A percentile compares a stretch with the other conserved stretches of the same genome.
phyloP scores from a whole-genome alignment of 2,888 invertebrate genomes.

The Margaritifera margaritifera region DNA sequence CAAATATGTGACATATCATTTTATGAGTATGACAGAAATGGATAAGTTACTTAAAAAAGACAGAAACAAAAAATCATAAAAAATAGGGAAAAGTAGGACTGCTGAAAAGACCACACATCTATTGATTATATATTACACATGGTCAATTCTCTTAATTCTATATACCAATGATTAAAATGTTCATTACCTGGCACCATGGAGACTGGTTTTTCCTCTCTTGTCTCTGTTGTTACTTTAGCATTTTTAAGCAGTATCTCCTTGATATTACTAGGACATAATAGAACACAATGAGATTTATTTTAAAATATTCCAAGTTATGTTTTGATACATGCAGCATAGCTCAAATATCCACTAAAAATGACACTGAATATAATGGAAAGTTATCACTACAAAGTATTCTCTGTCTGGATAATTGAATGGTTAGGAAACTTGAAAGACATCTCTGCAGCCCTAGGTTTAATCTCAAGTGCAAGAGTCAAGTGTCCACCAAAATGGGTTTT shows the following conservation, averaged over 20 bases:
- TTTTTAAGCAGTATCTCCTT: conserved; percentile 55
- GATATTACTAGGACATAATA: conserved; percentile 48
- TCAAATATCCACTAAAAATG: not conserved
- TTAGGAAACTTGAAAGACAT: too few relatives aligned
- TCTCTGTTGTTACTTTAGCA: conserved; percentile 53
- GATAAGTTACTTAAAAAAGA: not conserved
- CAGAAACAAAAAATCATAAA: not conserved
- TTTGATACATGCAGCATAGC: not conserved
- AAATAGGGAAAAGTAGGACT: not conserved
- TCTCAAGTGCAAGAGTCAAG: too few relatives aligned
- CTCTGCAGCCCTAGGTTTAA: too few relatives aligned
- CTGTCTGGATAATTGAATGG: too few relatives aligned
- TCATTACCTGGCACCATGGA: conserved; percentile 53
- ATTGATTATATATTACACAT: not conserved
- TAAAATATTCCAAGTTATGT: too few relatives aligned
- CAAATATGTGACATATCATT: too few relatives aligned
- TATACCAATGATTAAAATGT: not conserved
- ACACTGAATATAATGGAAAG: not conserved
- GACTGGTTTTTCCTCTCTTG: conserved; percentile 51
- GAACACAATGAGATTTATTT: not conserved
- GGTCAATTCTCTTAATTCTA: not conserved
- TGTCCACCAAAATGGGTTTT: too few relatives aligned
- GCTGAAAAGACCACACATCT: not conserved
- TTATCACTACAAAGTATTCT: too few relatives aligned
- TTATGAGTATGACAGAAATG: too few relatives aligned